Conservation (phyloP, 2,113 vertebrate genomes). For the Axis porcinus region DNA sequence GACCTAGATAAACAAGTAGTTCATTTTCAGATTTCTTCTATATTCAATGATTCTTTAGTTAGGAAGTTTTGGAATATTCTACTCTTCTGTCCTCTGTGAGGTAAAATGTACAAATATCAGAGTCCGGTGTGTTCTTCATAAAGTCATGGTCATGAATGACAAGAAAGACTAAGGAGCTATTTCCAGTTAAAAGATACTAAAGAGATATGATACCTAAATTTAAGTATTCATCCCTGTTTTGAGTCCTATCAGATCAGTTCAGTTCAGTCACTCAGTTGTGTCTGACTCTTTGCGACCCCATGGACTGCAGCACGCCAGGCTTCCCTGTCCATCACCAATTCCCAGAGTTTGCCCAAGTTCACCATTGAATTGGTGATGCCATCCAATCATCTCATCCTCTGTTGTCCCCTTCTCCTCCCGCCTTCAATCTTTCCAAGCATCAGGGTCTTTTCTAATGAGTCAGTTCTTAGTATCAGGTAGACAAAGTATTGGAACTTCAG, state of each 20-base stretch:
- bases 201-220: not conserved
- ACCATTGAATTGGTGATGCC: not conserved
- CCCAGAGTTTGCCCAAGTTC: not conserved
- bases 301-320: not conserved
- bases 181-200: not conserved
- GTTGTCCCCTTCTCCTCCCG: not conserved
- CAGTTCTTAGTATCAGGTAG: not conserved
- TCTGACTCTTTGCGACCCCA: not conserved
- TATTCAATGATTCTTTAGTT: not conserved
- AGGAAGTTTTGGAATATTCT: not conserved
- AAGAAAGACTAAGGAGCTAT: not conserved
- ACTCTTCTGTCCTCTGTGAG: not conserved
- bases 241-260: not conserved
- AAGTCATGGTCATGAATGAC: not conserved
- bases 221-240: not conserved
- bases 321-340: not conserved
- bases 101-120: not conserved
- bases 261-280: not conserved
- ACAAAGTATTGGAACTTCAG: not conserved
- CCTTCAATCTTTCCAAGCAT: not conserved
- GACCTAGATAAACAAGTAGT: not conserved
- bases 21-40: slow-evolving; percentile 1
- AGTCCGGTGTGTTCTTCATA: not conserved
- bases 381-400: not conserved
- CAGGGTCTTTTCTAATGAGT: not conserved